Evolutionary conservation across 2,797 vertebrate genomes (phyloP).

Genomic region (Meda fulgida): DNA sequence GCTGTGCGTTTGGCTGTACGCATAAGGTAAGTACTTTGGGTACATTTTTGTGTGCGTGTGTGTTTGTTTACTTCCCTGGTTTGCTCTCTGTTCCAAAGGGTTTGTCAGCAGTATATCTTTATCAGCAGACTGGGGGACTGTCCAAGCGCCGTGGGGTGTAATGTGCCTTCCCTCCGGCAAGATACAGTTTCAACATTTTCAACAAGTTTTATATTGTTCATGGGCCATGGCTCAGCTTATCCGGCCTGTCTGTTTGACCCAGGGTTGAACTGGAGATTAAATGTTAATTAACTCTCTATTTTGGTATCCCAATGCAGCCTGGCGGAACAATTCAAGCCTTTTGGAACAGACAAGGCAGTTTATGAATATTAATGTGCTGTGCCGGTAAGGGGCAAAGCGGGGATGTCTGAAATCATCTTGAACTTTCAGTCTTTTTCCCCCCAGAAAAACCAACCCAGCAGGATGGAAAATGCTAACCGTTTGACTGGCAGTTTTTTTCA

Average conservation of each 20-base stretch:
- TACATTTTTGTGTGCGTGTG: neutral
- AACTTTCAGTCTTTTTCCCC: neutral
- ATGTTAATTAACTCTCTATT: constrained; percentile 44
- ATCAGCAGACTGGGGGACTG: neutral
- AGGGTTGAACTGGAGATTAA: constrained; percentile 33
- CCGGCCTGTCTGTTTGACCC: constrained; percentile 1
- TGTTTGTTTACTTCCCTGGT: neutral
- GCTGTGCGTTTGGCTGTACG: neutral
- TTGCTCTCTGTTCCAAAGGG: neutral
- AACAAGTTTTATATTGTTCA: constrained; percentile 28
- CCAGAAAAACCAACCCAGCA: neutral
- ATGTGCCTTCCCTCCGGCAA: neutral
- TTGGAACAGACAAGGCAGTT: constrained; percentile 22
- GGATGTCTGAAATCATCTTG: constrained; percentile 6
- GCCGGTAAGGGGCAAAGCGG: constrained; percentile 38
- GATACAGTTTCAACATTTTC: constrained; percentile 26
- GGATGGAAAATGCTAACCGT: neutral
- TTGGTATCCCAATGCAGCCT: neutral
- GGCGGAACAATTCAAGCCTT: constrained; percentile 33
- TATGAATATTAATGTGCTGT: constrained; percentile 64
- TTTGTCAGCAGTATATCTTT: constrained; percentile 18
- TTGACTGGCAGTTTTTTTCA: neutral
- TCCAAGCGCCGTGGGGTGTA: constrained; percentile 1
- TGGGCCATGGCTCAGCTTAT: neutral
- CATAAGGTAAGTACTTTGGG: neutral